Percentiles rank a stretch among this genome's conserved stretches.
Conservation (phyloP, 2,797 vertebrate genomes). For the Lithobates pipiens region DNA sequence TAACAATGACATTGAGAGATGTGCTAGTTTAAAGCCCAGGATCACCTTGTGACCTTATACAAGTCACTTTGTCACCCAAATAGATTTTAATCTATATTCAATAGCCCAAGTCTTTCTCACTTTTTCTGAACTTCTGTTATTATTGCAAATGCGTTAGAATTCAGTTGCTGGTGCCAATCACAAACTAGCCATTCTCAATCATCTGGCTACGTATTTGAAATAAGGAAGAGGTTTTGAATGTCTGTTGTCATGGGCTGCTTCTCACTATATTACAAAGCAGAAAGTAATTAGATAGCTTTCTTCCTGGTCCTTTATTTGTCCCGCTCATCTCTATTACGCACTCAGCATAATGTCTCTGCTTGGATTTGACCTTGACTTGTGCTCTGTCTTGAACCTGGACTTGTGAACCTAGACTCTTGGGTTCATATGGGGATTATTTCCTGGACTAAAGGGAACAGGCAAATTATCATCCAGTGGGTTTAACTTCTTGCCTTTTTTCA, state of each 20-base stretch:
- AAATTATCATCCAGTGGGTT: not conserved
- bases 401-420: not conserved
- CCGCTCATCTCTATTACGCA: not conserved
- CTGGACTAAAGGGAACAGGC: not conserved
- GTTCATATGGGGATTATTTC: not conserved
- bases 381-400: not conserved
- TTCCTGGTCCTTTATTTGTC: not conserved
- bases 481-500: not conserved
- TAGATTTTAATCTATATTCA: conserved; percentile 13
- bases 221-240: not conserved
- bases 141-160: not conserved
- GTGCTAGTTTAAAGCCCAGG: conserved; percentile 1
- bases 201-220: not conserved
- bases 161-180: not conserved
- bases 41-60: conserved; percentile 5
- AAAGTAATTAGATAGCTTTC: conserved; percentile 2
- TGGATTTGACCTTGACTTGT: not conserved
- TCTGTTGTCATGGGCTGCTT: not conserved
- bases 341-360: not conserved
- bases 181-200: not conserved
- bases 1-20: conserved; percentile 11
- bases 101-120: not conserved
- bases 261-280: not conserved
- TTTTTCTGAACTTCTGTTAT: not conserved
- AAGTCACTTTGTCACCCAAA: conserved; percentile 1